Conservation (phyloP, 2,113 vertebrate genomes). For the Caranx melampygus region DNA sequence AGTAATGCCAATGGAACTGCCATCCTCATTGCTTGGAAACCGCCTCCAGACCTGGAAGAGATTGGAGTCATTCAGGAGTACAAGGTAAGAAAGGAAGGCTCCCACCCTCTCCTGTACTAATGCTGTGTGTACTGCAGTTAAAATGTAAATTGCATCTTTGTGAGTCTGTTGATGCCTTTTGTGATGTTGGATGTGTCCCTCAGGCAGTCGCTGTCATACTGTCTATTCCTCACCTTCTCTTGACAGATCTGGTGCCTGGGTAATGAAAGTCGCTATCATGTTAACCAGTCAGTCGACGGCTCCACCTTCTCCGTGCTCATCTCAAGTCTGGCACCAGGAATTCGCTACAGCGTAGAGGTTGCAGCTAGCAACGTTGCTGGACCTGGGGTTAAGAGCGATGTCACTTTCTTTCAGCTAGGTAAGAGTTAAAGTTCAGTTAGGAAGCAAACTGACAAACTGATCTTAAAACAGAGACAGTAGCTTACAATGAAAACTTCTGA, state of each 20-base stretch:
- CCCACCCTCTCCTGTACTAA: not conserved
- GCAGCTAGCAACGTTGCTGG: constrained; percentile 92
- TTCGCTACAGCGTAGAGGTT: constrained; percentile 92
- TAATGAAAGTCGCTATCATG: constrained; percentile 93
- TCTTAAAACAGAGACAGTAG: not conserved
- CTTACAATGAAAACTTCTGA: not conserved
- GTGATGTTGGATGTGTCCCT: constrained; percentile 40
- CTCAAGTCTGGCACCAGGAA: constrained; percentile 88
- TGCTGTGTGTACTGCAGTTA: constrained; percentile 26
- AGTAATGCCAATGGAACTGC: constrained; percentile 92
- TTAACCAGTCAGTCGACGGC: constrained; percentile 93
- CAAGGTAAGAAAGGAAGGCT: constrained; percentile 84
- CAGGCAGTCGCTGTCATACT: constrained; percentile 48
- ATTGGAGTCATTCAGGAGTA: constrained; percentile 96
- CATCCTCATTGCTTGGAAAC: constrained; percentile 96
- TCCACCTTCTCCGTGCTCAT: constrained; percentile 91
- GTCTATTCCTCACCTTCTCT: constrained; percentile 37
- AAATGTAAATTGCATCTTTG: constrained; percentile 40
- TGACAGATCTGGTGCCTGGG: constrained; percentile 94
- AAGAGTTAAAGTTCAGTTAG: constrained; percentile 46
- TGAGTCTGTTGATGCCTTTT: constrained; percentile 26
- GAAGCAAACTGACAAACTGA: not conserved
- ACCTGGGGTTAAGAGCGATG: constrained; percentile 90
- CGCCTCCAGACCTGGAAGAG: constrained; percentile 90
- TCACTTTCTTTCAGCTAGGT: constrained; percentile 94